Percentiles rank a stretch among this genome's conserved stretches.
Conservation (phyloP, 2,113 vertebrate genomes). For the Regulus satrapa region DNA sequence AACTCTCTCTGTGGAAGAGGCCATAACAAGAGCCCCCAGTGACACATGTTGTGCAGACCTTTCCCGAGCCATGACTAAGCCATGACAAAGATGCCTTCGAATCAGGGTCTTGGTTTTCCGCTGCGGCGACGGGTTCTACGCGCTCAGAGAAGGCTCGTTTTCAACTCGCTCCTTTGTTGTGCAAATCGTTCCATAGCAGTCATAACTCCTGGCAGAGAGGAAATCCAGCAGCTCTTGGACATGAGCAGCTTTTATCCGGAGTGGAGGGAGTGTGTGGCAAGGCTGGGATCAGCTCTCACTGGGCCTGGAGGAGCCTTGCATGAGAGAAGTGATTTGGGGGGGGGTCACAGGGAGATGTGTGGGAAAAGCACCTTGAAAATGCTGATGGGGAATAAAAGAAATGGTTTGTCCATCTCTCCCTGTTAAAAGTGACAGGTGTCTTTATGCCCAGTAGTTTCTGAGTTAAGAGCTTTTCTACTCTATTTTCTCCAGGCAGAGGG, state of each 20-base stretch:
- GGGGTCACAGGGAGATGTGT: not conserved
- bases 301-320: not conserved
- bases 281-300: not conserved
- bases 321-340: not conserved
- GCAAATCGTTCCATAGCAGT: not conserved
- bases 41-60: not conserved
- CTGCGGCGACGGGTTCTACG: not conserved
- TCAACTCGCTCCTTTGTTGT: not conserved
- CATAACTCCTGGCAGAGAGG: not conserved
- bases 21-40: not conserved
- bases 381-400: not conserved
- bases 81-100: not conserved
- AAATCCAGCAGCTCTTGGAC: not conserved
- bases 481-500: not conserved
- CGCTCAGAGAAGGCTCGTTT: not conserved
- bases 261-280: not conserved
- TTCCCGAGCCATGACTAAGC: not conserved
- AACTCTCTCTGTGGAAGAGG: not conserved
- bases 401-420: not conserved
- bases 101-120: not conserved
- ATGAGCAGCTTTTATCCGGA: not conserved
- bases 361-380: not conserved
- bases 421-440: not conserved
- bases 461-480: not conserved
- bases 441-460: not conserved